phyloP scores from a whole-genome alignment of 2,113 vertebrate genomes.

The Hippolais icterina region DNA sequence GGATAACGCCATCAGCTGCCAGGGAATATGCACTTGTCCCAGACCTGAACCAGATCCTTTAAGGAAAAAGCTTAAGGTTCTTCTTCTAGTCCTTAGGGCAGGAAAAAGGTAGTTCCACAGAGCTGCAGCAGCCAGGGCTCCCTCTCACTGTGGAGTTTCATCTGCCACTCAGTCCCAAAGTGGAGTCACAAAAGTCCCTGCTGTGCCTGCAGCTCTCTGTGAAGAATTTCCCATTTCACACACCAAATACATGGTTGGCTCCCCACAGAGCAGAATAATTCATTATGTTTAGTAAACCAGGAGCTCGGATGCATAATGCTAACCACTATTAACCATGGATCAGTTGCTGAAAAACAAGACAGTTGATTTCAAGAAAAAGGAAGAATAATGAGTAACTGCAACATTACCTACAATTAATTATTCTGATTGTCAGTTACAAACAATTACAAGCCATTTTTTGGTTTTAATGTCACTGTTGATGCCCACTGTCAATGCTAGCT shows the following conservation, averaged over 20 bases:
- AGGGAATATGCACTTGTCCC: neutral
- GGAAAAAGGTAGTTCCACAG: neutral
- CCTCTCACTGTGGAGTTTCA: neutral
- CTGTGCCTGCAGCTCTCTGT: neutral
- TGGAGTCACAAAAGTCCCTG: neutral
- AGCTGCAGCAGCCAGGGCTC: neutral
- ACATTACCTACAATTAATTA: slow-evolving; percentile 62
- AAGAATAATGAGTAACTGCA: slow-evolving; percentile 52
- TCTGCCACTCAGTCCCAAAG: neutral
- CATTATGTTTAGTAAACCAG: slow-evolving; percentile 31
- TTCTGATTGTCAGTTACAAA: slow-evolving; percentile 50
- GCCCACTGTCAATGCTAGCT: slow-evolving; percentile 29
- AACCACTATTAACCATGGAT: slow-evolving; percentile 36
- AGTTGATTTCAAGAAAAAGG: slow-evolving; percentile 51
- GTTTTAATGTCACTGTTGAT: slow-evolving; percentile 41
- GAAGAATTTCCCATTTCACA: slow-evolving; percentile 7
- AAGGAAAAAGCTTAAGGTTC: neutral
- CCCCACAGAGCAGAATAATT: slow-evolving; percentile 15
- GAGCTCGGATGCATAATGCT: slow-evolving; percentile 2
- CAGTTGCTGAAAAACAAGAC: slow-evolving; percentile 47
- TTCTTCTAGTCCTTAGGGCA: neutral
- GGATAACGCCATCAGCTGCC: neutral
- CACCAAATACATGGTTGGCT: neutral
- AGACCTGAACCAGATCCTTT: neutral
- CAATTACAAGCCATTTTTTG: slow-evolving; percentile 43